Conservation (phyloP, 2,888 invertebrate species). For the Dryobota labecula region DNA sequence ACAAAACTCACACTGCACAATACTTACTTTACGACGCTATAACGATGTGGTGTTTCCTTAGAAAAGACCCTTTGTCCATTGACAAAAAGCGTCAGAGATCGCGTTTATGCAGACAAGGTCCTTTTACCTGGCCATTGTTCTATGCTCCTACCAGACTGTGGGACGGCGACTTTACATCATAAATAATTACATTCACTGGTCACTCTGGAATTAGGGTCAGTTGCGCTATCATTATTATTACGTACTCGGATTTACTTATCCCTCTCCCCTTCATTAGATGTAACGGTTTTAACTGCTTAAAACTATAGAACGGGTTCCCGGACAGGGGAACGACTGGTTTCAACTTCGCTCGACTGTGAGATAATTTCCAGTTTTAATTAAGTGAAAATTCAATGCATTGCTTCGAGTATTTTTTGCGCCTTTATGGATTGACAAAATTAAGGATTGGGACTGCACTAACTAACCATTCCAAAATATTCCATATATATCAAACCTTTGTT, state of each 20-base stretch:
- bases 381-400: slow-evolving; percentile 69
- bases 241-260: slow-evolving; percentile 84
- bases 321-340: slow-evolving; percentile 87
- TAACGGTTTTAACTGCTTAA: slow-evolving; percentile 90
- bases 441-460: background rate
- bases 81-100: slow-evolving; percentile 88
- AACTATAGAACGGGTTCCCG: slow-evolving; percentile 89
- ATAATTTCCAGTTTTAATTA: slow-evolving; percentile 86
- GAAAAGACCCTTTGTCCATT: slow-evolving; percentile 89
- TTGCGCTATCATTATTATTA: slow-evolving; percentile 87
- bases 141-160: slow-evolving; percentile 86
- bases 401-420: slow-evolving; percentile 25
- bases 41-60: slow-evolving; percentile 90
- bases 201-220: slow-evolving; percentile 87
- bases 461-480: slow-evolving; percentile 31
- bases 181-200: slow-evolving; percentile 89
- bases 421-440: slow-evolving; percentile 23
- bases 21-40: slow-evolving; percentile 89
- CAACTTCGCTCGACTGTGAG: slow-evolving; percentile 83
- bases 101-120: slow-evolving; percentile 87
- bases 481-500: slow-evolving; percentile 30
- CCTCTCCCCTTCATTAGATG: slow-evolving; percentile 90
- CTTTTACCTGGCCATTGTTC: slow-evolving; percentile 89
- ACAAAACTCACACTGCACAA: slow-evolving; percentile 88
- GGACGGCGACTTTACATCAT: slow-evolving; percentile 86